Evolutionary conservation across 2,113 vertebrate species (phyloP).

Genomic region (Chlorodrepanis virens): DNA sequence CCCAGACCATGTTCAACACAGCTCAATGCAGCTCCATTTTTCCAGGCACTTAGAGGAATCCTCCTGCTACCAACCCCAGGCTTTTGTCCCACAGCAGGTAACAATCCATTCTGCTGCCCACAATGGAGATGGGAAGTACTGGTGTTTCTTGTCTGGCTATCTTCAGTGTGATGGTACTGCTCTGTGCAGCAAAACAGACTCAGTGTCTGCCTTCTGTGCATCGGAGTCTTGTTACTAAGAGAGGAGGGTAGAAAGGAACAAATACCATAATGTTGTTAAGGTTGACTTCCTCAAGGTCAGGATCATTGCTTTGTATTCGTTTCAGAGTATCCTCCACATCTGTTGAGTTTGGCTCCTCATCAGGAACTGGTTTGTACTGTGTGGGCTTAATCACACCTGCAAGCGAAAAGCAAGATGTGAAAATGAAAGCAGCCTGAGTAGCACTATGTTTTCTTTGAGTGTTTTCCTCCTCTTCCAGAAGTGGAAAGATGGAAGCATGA

Average conservation of each 20-base stretch:
- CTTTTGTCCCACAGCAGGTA: neutral
- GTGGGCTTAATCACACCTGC: slow-evolving; percentile 96
- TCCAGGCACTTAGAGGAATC: neutral
- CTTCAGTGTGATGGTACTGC: neutral
- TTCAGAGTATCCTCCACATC: slow-evolving; percentile 90
- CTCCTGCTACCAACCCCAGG: neutral
- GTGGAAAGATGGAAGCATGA: neutral
- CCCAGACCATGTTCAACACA: neutral
- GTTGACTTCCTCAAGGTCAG: slow-evolving; percentile 91
- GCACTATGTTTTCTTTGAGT: neutral
- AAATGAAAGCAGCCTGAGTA: neutral
- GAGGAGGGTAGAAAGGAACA: neutral
- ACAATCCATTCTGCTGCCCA: neutral
- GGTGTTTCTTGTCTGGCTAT: neutral
- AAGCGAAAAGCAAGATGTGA: neutral
- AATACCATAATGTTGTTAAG: slow-evolving; percentile 96
- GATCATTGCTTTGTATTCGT: slow-evolving; percentile 87
- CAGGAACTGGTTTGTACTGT: slow-evolving; percentile 93
- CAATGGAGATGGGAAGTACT: neutral
- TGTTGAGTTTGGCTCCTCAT: slow-evolving; percentile 93
- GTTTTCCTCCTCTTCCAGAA: neutral
- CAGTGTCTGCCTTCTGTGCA: neutral
- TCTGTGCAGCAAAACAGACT: neutral
- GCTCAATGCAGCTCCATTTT: neutral
- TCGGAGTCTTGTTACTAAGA: neutral